These are phyloP conservation scores for Gila robusta DNA, from an alignment of 2,797 vertebrate species.

Conservation along the genomic window DNA sequence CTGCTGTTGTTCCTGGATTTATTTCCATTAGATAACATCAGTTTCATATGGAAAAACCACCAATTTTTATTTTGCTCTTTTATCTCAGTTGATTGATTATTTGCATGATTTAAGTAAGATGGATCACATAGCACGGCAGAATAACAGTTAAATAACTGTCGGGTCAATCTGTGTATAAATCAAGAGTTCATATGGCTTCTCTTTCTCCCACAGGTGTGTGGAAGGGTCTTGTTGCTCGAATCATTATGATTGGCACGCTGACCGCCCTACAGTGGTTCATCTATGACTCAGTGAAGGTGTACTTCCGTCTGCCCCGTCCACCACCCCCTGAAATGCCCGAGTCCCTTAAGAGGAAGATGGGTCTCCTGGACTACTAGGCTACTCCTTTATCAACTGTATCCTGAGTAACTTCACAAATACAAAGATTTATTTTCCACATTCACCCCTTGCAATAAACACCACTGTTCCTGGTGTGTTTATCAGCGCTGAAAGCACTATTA, in stretches of 20 bases:
- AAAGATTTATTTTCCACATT: constrained; percentile 2
- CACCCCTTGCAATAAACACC: neutral
- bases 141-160: neutral
- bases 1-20: neutral
- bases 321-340: constrained; percentile 90
- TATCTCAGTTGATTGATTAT: neutral
- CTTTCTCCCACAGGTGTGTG: constrained; percentile 80
- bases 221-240: constrained; percentile 88
- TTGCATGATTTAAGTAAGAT: neutral
- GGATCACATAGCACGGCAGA: neutral
- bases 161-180: neutral
- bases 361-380: constrained; percentile 64
- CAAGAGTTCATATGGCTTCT: neutral
- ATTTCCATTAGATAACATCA: neutral
- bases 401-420: neutral
- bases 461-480: constrained; percentile 21
- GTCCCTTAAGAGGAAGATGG: constrained; percentile 88
- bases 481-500: neutral
- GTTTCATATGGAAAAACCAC: neutral
- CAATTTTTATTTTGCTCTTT: neutral
- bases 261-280: constrained; percentile 91
- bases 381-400: neutral
- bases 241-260: constrained; percentile 90
- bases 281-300: constrained; percentile 90
- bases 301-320: constrained; percentile 88